Percentiles rank a stretch among this genome's conserved stretches.
Evolutionary conservation across 1,140 invertebrate genomes (phyloP).

Genomic region (Akabosia matsudoensis): DNA sequence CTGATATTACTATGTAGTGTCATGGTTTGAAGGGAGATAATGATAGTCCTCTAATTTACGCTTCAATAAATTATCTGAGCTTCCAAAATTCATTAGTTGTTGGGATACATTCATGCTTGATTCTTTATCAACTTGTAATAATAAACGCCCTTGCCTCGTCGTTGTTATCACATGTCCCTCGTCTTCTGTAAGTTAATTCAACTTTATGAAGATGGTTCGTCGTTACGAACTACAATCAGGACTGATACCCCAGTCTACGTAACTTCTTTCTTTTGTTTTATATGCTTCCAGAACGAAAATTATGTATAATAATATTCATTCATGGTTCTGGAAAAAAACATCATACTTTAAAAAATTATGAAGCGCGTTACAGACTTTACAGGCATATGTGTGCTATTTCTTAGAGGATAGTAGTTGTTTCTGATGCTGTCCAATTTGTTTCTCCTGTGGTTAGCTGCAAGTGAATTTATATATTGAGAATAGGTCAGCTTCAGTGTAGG

Average conservation of each 20-base stretch:
- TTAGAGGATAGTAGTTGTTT: too few species aligned
- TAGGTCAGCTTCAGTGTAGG: too few species aligned
- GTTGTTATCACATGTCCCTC: neutral
- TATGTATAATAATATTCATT: too few species aligned
- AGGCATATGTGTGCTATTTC: too few species aligned
- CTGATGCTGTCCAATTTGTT: too few species aligned
- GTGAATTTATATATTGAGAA: too few species aligned
- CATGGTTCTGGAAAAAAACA: too few species aligned
- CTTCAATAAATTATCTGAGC: conserved; percentile 22
- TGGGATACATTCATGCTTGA: conserved; percentile 15
- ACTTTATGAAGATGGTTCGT: conserved; percentile 16
- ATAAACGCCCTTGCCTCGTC: conserved; percentile 14
- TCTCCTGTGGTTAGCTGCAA: too few species aligned
- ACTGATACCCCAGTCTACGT: neutral
- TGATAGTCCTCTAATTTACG: conserved; percentile 25
- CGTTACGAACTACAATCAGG: neutral
- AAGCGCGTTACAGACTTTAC: too few species aligned
- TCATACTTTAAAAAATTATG: too few species aligned
- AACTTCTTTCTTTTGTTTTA: neutral
- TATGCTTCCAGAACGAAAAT: too few species aligned
- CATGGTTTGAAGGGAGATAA: conserved; percentile 20
- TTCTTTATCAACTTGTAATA: conserved; percentile 20
- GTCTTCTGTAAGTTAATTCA: neutral
- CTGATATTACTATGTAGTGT: conserved; percentile 19
- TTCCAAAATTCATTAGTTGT: conserved; percentile 21